Base-by-base conservation (phyloP, 1,140 invertebrate genomes). In the Triops cancriformis region DNA sequence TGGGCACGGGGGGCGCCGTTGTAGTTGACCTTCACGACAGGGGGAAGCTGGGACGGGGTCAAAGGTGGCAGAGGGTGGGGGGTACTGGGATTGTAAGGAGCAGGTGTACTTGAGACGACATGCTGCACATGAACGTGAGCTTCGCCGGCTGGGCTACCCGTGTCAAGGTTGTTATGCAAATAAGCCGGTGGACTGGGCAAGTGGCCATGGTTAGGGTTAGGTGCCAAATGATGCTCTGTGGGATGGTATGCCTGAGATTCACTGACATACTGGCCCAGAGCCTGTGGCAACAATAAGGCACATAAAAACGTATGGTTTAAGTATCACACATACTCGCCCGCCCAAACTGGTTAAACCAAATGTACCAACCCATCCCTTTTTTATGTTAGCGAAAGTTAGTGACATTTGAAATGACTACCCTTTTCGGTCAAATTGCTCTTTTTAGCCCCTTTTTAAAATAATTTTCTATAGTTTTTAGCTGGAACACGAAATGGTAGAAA, bases 41-140 rank as follows among this genome's bases (percentile, higher is more conserved):
- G 76, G 78, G 41, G 45, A 43, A 76, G 78, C 51, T 41, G 74
- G 79, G 51, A 26, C 73, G 37, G 76, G 73, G 51, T 77, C 77
- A 72, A 78, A 74, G 41, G 73, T 75, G 76, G 78, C 77, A 74
- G 79, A 77, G 27, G 73, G 72, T 18, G 80, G 80, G 51, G 79
- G 80, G 73, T 80, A 80, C 77, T 80, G 79, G 41, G 80, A 80
- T 74, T 78, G 79, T 26, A 79, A 77, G 72, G 80, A 77, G 6
- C 77, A 77, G 43, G 79, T 79, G 79, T 80, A 75, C 14, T 75
- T 73, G 73, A 78, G 79, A 79, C 73, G 79, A 42, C 73, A 75
- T 73, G 80, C 75, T 14, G 77, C 78, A 41, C 76, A 77, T 37
- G 78, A 77, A 43, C 79, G 80, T 41, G 78, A 64, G 51, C 51